A percentile compares a stretch with the other conserved stretches of the same genome.
Conservation (phyloP, 1,140 invertebrate genomes). For the Drosophila persimilis region DNA sequence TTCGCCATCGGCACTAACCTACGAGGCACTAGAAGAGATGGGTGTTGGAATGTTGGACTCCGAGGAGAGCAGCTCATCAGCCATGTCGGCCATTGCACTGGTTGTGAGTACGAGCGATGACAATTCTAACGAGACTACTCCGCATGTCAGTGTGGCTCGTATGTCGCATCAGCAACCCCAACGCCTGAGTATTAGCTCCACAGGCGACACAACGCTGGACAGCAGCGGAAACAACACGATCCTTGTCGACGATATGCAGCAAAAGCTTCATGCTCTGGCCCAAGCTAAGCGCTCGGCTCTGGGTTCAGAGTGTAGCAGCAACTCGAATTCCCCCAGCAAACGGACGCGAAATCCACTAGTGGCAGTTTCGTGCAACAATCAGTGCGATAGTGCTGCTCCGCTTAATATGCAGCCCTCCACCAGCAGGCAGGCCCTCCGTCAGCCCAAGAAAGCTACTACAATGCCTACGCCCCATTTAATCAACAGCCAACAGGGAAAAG, state of each 20-base stretch:
- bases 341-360: constrained; percentile 67
- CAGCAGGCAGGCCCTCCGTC: constrained; percentile 61
- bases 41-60: constrained; percentile 82
- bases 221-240: constrained; percentile 37
- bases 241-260: constrained; percentile 46
- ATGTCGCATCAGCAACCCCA: constrained; percentile 60
- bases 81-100: constrained; percentile 65
- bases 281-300: constrained; percentile 50
- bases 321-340: constrained; percentile 68
- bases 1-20: constrained; percentile 65
- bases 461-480: neutral
- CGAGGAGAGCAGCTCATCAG: constrained; percentile 79
- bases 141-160: constrained; percentile 56
- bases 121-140: constrained; percentile 77
- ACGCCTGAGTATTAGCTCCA: constrained; percentile 49
- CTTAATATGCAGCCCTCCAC: constrained; percentile 67
- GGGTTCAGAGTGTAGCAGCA: constrained; percentile 42
- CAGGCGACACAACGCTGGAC: constrained; percentile 50
- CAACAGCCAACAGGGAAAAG: constrained; percentile 20
- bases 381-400: constrained; percentile 27
- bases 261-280: constrained; percentile 34
- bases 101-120: constrained; percentile 68
- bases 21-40: constrained; percentile 77
- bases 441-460: constrained; percentile 33
- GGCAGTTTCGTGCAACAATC: constrained; percentile 54